Conservation (phyloP, 2,797 vertebrate genomes). For the Lepus oiostolus region DNA sequence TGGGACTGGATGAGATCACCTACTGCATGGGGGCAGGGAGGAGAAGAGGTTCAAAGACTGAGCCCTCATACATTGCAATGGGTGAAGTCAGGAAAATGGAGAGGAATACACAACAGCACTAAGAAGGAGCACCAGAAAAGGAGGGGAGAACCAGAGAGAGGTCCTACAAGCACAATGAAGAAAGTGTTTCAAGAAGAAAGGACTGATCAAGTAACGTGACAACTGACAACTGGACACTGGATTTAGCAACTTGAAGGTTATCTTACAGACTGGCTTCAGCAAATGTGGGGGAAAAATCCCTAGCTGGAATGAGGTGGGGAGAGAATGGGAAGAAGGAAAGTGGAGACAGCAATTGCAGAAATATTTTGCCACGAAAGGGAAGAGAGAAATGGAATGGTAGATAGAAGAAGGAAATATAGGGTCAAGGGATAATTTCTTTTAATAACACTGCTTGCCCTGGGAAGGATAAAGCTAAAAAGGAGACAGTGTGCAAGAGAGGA, state of each 20-base stretch:
- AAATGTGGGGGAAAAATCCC: not conserved
- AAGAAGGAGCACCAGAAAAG: not conserved
- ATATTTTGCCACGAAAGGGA: not conserved
- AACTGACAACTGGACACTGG: not conserved
- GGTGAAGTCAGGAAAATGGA: conserved; percentile 6
- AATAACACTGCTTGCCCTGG: not conserved
- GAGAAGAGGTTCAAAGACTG: not conserved
- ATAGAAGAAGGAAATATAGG: not conserved
- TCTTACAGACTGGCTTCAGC: not conserved
- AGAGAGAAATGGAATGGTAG: not conserved
- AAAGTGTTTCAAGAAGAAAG: not conserved
- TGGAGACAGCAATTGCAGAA: not conserved
- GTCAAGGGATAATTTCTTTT: not conserved
- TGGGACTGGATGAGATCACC: not conserved
- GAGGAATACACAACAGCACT: not conserved
- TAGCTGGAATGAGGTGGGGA: not conserved
- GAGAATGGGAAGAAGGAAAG: not conserved
- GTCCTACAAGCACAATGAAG: not conserved
- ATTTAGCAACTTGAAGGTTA: not conserved
- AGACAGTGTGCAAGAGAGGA: not conserved
- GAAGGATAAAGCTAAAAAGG: not conserved
- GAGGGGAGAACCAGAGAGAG: not conserved
- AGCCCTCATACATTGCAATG: not conserved
- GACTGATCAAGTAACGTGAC: not conserved
- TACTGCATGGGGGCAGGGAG: not conserved